A percentile compares a stretch with the other conserved stretches of the same genome.
Conservation (phyloP, 2,888 invertebrate genomes). For the Fragum whitleyi region DNA sequence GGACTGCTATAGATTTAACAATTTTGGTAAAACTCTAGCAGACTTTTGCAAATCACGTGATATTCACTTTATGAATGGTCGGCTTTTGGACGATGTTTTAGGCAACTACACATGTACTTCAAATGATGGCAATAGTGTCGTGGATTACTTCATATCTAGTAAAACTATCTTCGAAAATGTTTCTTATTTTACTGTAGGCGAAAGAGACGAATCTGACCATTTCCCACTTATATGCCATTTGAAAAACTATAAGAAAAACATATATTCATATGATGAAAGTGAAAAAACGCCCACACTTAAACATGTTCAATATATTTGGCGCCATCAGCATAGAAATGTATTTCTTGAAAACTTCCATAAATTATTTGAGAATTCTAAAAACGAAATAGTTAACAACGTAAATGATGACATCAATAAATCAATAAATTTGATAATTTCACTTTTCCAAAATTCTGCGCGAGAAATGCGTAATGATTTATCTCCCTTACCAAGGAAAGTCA, state of each 20-base stretch:
- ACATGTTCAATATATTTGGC: neutral
- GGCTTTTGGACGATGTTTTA: neutral
- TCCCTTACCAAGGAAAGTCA: neutral
- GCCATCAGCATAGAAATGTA: too few relatives aligned
- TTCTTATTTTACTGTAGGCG: constrained; percentile 1
- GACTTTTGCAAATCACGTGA: constrained; percentile 11
- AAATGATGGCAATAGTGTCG: constrained; percentile 9
- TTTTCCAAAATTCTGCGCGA: neutral
- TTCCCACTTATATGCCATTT: too few relatives aligned
- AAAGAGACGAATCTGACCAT: constrained; percentile 25
- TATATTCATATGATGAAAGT: too few relatives aligned
- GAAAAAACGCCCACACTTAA: neutral
- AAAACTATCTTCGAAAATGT: neutral
- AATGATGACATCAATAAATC: neutral
- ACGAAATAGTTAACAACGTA: neutral
- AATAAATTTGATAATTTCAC: neutral
- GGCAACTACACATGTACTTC: neutral
- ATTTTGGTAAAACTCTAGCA: constrained; percentile 9
- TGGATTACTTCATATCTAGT: neutral
- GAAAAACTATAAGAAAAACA: neutral
- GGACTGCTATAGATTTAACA: constrained; percentile 13
- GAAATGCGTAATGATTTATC: neutral
- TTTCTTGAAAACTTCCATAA: neutral
- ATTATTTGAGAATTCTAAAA: neutral
- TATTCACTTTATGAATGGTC: constrained; percentile 12